Evolutionary conservation across 1,140 invertebrate genomes (phyloP).

Genomic region (Hyphantria cunea): DNA sequence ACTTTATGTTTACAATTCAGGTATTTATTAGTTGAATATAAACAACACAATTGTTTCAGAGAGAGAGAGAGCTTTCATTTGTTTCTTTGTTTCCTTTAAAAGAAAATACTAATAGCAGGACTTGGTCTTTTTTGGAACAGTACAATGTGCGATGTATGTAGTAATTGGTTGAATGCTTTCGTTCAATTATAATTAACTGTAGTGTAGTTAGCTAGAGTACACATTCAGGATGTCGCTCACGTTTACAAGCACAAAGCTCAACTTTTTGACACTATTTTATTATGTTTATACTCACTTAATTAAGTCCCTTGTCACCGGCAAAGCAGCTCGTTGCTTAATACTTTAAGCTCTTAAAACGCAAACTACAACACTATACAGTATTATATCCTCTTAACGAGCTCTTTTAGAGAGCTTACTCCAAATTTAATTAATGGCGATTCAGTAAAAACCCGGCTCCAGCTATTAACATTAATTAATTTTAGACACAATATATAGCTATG

Average conservation of each 20-base stretch:
- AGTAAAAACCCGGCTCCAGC: slow-evolving; percentile 16
- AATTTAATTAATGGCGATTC: slow-evolving; percentile 50
- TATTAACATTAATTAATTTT: slow-evolving; percentile 23
- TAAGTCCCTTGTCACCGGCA: too few species aligned
- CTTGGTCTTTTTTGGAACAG: neutral
- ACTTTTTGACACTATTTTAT: slow-evolving; percentile 42
- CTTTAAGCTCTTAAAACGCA: too few species aligned
- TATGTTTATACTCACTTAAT: slow-evolving; percentile 51
- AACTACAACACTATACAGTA: too few species aligned
- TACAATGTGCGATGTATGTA: neutral
- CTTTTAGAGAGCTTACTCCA: slow-evolving; percentile 46
- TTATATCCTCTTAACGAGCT: too few species aligned
- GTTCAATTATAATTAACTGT: slow-evolving; percentile 9
- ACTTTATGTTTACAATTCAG: too few species aligned
- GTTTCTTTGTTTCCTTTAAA: too few species aligned
- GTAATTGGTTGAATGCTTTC: neutral
- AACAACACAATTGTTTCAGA: too few species aligned
- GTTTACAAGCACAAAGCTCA: slow-evolving; percentile 3
- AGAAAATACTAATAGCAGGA: too few species aligned
- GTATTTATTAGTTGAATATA: too few species aligned
- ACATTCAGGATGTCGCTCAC: neutral
- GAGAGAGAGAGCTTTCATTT: too few species aligned
- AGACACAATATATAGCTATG: slow-evolving; percentile 11
- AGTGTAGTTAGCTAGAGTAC: neutral
- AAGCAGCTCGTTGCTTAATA: too few species aligned